These are phyloP conservation scores for Barypeithes pellucidus DNA, from an alignment of 2,888 invertebrate species.

Conservation along the genomic window DNA sequence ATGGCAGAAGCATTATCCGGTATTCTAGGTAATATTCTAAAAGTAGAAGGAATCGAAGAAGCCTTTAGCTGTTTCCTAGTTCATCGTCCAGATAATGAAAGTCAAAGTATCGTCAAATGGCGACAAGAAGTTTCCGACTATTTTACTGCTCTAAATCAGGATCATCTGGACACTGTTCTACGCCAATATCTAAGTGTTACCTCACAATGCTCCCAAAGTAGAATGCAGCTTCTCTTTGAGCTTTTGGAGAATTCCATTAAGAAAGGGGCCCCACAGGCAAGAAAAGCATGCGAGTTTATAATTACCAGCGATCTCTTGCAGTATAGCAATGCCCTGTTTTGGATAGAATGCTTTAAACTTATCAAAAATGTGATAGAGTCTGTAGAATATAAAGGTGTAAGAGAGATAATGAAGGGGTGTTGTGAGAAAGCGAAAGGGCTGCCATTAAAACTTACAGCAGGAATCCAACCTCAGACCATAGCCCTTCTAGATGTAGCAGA, in stretches of 20 bases:
- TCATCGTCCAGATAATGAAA: constrained; percentile 81
- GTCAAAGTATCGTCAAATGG: constrained; percentile 79
- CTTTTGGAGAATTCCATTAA: constrained; percentile 83
- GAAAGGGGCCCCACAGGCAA: constrained; percentile 80
- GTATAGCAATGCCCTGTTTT: constrained; percentile 87
- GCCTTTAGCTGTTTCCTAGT: constrained; percentile 92
- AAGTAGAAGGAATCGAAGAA: constrained; percentile 89
- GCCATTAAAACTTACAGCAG: constrained; percentile 85
- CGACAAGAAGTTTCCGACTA: constrained; percentile 80
- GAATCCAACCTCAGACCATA: constrained; percentile 86
- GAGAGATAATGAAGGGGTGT: constrained; percentile 89
- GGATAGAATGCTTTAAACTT: constrained; percentile 90
- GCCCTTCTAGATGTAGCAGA: constrained; percentile 87
- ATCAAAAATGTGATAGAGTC: constrained; percentile 89
- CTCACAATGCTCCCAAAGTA: constrained; percentile 81
- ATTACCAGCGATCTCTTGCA: constrained; percentile 87
- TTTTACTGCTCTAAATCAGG: constrained; percentile 75
- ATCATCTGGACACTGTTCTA: constrained; percentile 83
- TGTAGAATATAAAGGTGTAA: constrained; percentile 95
- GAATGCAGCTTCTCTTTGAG: constrained; percentile 83
- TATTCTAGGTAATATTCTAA: constrained; percentile 78
- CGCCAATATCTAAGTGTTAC: constrained; percentile 83
- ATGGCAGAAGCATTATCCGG: constrained; percentile 74
- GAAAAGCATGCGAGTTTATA: constrained; percentile 90
- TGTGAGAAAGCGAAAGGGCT: constrained; percentile 91